phyloP scores from a whole-genome alignment of 2,888 invertebrate species.

The Cataglyphis albicans region DNA sequence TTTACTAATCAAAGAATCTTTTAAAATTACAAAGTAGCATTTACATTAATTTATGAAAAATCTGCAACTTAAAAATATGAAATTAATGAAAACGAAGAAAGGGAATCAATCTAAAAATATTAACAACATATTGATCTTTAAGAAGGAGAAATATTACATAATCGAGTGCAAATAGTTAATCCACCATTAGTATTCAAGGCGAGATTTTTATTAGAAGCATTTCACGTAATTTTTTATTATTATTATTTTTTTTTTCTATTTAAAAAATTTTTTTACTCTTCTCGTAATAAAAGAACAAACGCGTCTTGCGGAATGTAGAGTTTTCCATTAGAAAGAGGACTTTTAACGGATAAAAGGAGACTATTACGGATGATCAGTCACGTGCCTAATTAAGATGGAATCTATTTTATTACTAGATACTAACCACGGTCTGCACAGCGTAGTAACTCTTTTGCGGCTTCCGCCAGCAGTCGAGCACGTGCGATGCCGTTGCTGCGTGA shows the following conservation, averaged over 20 bases:
- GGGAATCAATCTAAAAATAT: not conserved
- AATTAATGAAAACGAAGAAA: not conserved
- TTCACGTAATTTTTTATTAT: not conserved
- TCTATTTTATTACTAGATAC: slow-evolving; percentile 57
- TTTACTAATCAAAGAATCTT: not conserved
- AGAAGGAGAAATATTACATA: not conserved
- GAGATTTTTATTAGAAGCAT: not conserved
- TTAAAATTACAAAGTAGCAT: not conserved
- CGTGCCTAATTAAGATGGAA: not conserved
- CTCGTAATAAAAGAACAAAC: not conserved
- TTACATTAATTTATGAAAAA: not conserved
- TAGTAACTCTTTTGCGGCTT: slow-evolving; percentile 79
- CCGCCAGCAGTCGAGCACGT: slow-evolving; percentile 77
- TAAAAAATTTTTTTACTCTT: not conserved
- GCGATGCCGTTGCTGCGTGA: slow-evolving; percentile 61
- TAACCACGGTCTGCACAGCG: slow-evolving; percentile 78
- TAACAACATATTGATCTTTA: not conserved
- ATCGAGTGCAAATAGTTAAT: not conserved
- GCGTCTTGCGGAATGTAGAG: not conserved
- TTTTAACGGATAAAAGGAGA: not conserved
- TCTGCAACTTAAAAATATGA: not conserved
- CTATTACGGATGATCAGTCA: not conserved
- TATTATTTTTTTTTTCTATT: not conserved
- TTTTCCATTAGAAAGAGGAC: not conserved
- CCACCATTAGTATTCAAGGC: not conserved